Percentiles rank a stretch among this genome's conserved stretches.
Evolutionary conservation across 1,140 invertebrate genomes (phyloP).

Genomic region (Drusus annulatus): DNA sequence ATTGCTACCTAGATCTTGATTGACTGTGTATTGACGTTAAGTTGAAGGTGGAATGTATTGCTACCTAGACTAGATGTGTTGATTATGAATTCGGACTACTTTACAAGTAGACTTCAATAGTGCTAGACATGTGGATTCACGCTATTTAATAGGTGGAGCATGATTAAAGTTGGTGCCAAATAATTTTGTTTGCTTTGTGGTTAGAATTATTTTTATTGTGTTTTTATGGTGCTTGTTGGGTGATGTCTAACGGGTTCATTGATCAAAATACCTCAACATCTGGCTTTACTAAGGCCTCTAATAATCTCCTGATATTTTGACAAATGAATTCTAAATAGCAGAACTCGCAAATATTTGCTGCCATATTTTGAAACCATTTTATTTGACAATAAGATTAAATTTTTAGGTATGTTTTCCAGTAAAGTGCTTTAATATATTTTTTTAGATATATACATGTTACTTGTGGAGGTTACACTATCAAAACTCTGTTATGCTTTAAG

Average conservation of each 20-base stretch:
- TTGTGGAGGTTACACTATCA: neutral
- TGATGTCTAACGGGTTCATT: neutral
- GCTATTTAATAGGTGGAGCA: conserved; percentile 4
- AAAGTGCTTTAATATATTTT: conserved; percentile 24
- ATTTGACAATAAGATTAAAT: conserved; percentile 27
- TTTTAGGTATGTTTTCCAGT: conserved; percentile 16
- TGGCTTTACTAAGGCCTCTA: neutral
- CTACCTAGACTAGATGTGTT: too few species aligned
- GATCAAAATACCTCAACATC: neutral
- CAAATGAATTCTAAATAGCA: neutral
- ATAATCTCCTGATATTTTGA: neutral
- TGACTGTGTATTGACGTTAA: too few species aligned
- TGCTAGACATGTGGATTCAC: neutral
- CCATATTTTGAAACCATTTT: conserved; percentile 28
- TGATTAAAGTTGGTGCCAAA: conserved; percentile 7
- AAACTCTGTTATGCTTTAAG: neutral
- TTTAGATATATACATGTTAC: neutral
- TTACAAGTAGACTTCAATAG: too few species aligned
- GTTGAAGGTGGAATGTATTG: too few species aligned
- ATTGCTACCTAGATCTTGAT: conserved; percentile 1
- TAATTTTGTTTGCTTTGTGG: conserved; percentile 15
- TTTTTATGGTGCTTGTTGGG: neutral
- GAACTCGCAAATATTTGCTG: neutral
- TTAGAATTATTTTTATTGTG: neutral
- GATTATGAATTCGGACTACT: too few species aligned